Evolutionary conservation across 1,140 invertebrate species (phyloP).

Genomic region (Protaetia brevitarsis): DNA sequence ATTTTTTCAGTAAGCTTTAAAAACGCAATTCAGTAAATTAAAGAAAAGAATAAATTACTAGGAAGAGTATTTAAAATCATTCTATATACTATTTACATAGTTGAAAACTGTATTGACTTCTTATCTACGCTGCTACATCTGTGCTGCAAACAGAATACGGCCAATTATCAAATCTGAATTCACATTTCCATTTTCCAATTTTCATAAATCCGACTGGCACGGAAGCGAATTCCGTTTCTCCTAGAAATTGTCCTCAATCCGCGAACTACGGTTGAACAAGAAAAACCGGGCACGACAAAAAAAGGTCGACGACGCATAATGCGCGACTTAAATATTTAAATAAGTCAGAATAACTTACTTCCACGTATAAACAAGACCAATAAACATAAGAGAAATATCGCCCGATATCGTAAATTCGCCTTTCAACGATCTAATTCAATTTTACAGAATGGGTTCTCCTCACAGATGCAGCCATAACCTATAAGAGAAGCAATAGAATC

Average conservation of each 20-base stretch:
- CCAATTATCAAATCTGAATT: not conserved
- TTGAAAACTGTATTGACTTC: no score
- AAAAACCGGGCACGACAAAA: not conserved
- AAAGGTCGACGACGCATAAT: slow-evolving; percentile 7
- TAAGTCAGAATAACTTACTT: slow-evolving; percentile 19
- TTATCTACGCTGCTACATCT: no score
- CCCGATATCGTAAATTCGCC: slow-evolving; percentile 31
- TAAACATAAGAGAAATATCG: slow-evolving; percentile 26
- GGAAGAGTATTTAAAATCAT: no score
- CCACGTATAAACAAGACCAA: slow-evolving; percentile 24
- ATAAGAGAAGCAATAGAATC: slow-evolving; percentile 29
- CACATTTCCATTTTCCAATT: slow-evolving; percentile 6
- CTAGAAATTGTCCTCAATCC: not conserved
- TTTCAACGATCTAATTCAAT: slow-evolving; percentile 34
- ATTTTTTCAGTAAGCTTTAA: no score
- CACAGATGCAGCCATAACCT: slow-evolving; percentile 29
- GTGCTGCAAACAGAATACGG: not conserved
- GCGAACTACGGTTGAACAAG: not conserved
- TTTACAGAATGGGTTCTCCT: slow-evolving; percentile 28
- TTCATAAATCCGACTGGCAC: not conserved
- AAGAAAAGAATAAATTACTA: no score
- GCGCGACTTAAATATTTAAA: slow-evolving; percentile 9
- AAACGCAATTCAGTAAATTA: no score
- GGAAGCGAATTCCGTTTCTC: not conserved
- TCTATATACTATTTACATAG: no score